phyloP scores from a whole-genome alignment of 2,888 invertebrate genomes.

The Gymnoscelis rufifasciata region DNA sequence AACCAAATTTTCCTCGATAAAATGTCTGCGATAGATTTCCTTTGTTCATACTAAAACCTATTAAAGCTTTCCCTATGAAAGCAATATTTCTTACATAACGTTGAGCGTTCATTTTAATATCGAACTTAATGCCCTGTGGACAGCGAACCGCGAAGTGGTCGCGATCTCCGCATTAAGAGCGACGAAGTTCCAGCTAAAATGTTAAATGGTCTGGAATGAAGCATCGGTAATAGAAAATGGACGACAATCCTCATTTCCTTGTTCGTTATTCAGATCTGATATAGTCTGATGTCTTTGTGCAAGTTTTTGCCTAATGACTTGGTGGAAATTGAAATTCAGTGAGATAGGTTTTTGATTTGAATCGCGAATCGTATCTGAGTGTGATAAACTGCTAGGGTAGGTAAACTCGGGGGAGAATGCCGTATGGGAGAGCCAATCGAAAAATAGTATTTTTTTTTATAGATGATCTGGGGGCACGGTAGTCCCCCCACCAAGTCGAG shows the following conservation, averaged over 20 bases:
- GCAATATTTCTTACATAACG: conserved; percentile 35
- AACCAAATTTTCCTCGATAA: conserved; percentile 7
- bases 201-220: conserved; percentile 68
- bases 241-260: conserved; percentile 65
- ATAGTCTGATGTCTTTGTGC: conserved; percentile 29
- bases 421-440: too few relatives aligned
- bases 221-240: conserved; percentile 66
- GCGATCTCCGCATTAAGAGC: conserved; percentile 47
- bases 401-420: too few relatives aligned
- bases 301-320: conserved; percentile 27
- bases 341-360: conserved; percentile 4
- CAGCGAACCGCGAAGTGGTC: conserved; percentile 43
- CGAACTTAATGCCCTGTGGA: conserved; percentile 37
- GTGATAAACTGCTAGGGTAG: not conserved
- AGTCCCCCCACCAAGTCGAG: too few relatives aligned
- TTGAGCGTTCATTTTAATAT: conserved; percentile 38
- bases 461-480: too few relatives aligned
- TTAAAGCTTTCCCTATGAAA: conserved; percentile 30
- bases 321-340: conserved; percentile 17
- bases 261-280: conserved; percentile 49
- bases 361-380: conserved; percentile 1
- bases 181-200: conserved; percentile 60
- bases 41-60: conserved; percentile 20
- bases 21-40: conserved; percentile 15
- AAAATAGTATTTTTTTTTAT: too few relatives aligned